Evolutionary conservation across 2,113 vertebrate species (phyloP), one percentile per base, ranked within the genome.

Genomic region (Micronisus gabar): DNA sequence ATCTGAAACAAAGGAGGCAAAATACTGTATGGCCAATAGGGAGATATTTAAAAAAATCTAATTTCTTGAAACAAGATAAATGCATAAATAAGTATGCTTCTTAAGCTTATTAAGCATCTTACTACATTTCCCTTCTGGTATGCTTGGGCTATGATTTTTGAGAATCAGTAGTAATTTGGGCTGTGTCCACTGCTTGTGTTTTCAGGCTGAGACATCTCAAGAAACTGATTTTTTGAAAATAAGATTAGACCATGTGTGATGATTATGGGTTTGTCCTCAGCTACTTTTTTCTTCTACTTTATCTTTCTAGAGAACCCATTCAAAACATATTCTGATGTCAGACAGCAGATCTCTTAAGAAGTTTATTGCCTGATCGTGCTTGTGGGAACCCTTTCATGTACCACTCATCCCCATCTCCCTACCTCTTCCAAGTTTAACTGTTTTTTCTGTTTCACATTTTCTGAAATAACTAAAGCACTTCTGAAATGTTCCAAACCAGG

Each of bases 201-300:
- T 70, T 82, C n/a, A 66, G 66, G 45, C 20, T 22, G 16, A 81
- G 40, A 29, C 6, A 16, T 36, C 27, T 66, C 67, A 62, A 53
- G n/a, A 58, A 86, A 63, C 9, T 29, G 20, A 6, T 15, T 23
- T 59, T 40, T 63, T 5, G 9, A 2, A 13, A 38, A 38, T 27
- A 14, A 52, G 2, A 18, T 45, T n/a, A 7, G 41, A 52, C 15
- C 0, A 0, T 17, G 6, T 73, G 6, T 21, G 43, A 8, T 9
- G 9, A 23, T 13, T 29, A 3, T 18, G 14, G 20, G 7, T 26
- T 70, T 73, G 11, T 88, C 48, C 45, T 90, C 43, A 52, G 9
- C 15, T 43, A 17, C 8, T 83, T 90, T 45, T 80, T 48, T 67
- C 1, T 53, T 38, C 52, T 53, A 15, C 27, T 38, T 84, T 27